Conservation (phyloP, 64 coral and sea anemone genomes). For the Orbicella faveolata region DNA sequence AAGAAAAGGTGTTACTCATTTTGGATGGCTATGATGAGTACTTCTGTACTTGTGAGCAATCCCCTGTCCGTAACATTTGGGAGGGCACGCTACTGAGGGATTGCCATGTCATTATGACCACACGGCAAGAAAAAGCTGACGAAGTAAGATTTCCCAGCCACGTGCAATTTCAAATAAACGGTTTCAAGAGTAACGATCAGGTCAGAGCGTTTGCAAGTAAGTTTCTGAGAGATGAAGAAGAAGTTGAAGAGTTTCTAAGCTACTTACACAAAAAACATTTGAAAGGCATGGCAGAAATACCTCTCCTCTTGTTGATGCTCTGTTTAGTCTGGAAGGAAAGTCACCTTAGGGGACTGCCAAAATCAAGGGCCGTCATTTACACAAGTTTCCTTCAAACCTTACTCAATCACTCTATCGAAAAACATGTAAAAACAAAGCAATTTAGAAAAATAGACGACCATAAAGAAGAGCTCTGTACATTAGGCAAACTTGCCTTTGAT, state of each 20-base stretch:
- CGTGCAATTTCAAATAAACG: constrained; percentile 27
- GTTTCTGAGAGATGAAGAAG: constrained; percentile 18
- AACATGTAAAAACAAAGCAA: background rate
- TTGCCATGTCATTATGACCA: constrained; percentile 33
- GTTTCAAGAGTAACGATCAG: constrained; percentile 13
- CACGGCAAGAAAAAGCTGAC: constrained; percentile 1
- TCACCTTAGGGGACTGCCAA: background rate
- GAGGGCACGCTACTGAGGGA: background rate
- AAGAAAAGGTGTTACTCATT: too few species aligned
- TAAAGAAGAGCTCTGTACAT: background rate
- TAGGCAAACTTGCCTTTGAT: background rate
- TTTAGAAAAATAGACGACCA: background rate
- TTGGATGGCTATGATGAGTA: too few species aligned
- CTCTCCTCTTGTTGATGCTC: constrained; percentile 39
- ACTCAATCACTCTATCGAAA: background rate
- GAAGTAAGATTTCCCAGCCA: background rate
- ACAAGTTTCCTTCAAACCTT: background rate
- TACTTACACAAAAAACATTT: constrained; percentile 9
- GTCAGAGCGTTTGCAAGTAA: constrained; percentile 17
- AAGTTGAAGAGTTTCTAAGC: constrained; percentile 6
- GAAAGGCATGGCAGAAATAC: constrained; percentile 32
- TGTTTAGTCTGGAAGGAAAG: constrained; percentile 50
- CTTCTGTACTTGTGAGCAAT: background rate
- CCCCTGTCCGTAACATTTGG: constrained; percentile 3
- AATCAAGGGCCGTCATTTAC: constrained; percentile 6